These are phyloP conservation scores for Rousettus madagascariensis DNA, from an alignment of 2,797 vertebrate genomes.

Conservation along the genomic window DNA sequence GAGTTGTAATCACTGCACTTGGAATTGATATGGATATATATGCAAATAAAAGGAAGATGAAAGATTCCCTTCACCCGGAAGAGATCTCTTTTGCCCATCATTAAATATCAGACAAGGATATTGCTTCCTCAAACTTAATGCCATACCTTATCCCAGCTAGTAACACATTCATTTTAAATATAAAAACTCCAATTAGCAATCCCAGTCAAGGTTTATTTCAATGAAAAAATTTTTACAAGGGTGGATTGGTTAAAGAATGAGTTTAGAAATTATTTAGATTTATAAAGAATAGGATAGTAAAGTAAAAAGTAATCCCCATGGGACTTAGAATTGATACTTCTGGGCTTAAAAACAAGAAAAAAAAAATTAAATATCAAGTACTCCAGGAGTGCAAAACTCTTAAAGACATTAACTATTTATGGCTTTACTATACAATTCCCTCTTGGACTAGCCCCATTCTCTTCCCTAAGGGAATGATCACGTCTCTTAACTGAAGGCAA, in stretches of 20 bases:
- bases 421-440: not conserved
- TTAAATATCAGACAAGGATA: constrained; percentile 33
- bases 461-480: not conserved
- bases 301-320: not conserved
- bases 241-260: constrained; percentile 41
- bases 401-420: constrained; percentile 6
- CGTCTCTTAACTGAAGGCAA: not conserved
- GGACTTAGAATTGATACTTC: not conserved
- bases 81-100: not conserved
- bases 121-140: constrained; percentile 17
- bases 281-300: constrained; percentile 23
- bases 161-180: constrained; percentile 50
- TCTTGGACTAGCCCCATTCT: not conserved
- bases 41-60: constrained; percentile 44
- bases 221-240: constrained; percentile 45
- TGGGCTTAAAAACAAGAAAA: not conserved
- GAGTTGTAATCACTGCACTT: constrained; percentile 62
- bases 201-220: constrained; percentile 55
- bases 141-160: not conserved
- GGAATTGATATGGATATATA: constrained; percentile 53
- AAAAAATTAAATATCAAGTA: not conserved
- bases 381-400: not conserved
- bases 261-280: constrained; percentile 2
- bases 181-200: constrained; percentile 57
- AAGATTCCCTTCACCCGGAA: not conserved